Conservation (phyloP, 2,797 vertebrate genomes). For the Nannoperca australis region DNA sequence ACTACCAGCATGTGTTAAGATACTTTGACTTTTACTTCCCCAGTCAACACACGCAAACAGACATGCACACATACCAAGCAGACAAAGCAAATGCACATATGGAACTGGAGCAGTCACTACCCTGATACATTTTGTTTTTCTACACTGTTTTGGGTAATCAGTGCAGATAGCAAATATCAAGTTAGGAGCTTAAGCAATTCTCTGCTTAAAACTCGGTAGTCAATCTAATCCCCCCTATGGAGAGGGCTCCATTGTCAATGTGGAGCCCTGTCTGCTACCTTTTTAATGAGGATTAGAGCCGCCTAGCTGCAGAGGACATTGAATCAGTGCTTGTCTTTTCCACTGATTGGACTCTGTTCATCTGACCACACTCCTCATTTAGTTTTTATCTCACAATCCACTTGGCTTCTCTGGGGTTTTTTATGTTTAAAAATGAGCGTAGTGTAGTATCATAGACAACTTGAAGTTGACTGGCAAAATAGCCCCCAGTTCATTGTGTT, state of each 20-base stretch:
- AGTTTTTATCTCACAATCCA: constrained; percentile 16
- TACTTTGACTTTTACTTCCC: constrained; percentile 18
- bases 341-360: constrained; percentile 49
- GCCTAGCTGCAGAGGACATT: constrained; percentile 44
- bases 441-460: neutral
- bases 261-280: constrained; percentile 65
- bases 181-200: constrained; percentile 66
- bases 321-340: constrained; percentile 65
- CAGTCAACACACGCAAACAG: constrained; percentile 32
- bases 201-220: constrained; percentile 58
- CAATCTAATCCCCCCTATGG: constrained; percentile 63
- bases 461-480: constrained; percentile 8
- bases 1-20: constrained; percentile 1
- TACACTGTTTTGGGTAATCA: constrained; percentile 44
- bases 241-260: constrained; percentile 63
- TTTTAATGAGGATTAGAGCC: constrained; percentile 72
- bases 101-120: constrained; percentile 16
- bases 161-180: constrained; percentile 61
- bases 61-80: constrained; percentile 16
- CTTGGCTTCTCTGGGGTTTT: constrained; percentile 6
- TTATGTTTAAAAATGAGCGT: constrained; percentile 16
- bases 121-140: constrained; percentile 40
- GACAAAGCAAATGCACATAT: constrained; percentile 21
- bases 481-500: constrained; percentile 6
- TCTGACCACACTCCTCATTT: constrained; percentile 28